Conservation (phyloP, 2,113 vertebrate genomes). For the Lasiurus cinereus region DNA sequence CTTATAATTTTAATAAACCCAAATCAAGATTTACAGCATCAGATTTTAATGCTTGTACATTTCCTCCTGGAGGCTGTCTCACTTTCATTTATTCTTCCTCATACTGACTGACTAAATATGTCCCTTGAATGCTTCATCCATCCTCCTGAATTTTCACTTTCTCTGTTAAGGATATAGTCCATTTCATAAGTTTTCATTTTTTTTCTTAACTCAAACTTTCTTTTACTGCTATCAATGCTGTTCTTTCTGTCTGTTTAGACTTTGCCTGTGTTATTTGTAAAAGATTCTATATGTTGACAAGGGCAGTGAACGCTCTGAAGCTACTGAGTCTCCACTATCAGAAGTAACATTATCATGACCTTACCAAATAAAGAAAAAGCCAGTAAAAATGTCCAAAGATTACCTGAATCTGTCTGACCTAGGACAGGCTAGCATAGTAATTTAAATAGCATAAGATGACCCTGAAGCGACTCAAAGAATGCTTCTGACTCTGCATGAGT, state of each 20-base stretch:
- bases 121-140: not conserved
- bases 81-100: not conserved
- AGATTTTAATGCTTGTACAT: not conserved
- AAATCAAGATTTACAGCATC: conserved; percentile 39
- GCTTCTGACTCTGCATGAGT: conserved; percentile 64
- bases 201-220: conserved; percentile 67
- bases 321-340: conserved; percentile 70
- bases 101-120: conserved; percentile 16
- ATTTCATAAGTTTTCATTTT: conserved; percentile 65
- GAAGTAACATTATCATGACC: conserved; percentile 80
- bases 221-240: conserved; percentile 67
- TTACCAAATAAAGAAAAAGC: conserved; percentile 76
- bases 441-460: conserved; percentile 79
- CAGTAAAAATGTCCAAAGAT: conserved; percentile 69
- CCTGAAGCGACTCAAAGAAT: conserved; percentile 65
- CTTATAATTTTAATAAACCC: conserved; percentile 40
- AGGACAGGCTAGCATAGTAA: conserved; percentile 70
- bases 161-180: conserved; percentile 19
- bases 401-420: conserved; percentile 65
- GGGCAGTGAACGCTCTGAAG: conserved; percentile 67
- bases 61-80: not conserved
- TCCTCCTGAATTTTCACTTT: conserved; percentile 39
- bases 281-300: conserved; percentile 73
- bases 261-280: conserved; percentile 77
- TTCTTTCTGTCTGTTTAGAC: conserved; percentile 71